Percentiles rank a stretch among this genome's conserved stretches.
phyloP scores from a whole-genome alignment of 1,140 invertebrate genomes.

The Melanaphis sacchari region DNA sequence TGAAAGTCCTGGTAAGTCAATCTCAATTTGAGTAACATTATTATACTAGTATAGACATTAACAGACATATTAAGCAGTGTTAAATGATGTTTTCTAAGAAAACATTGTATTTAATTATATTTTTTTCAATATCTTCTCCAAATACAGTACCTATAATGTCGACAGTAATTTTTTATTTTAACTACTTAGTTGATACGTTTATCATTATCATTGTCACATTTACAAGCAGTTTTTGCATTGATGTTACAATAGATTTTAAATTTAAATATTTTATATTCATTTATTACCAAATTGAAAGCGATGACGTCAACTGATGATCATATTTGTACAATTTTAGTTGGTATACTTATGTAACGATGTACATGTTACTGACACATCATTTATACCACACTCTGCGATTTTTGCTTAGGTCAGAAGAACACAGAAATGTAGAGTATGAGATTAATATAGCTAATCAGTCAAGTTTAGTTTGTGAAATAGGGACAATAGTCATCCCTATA shows the following conservation, averaged over 20 bases:
- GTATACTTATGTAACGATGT: too few species aligned
- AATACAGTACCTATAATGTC: not conserved
- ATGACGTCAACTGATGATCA: not conserved
- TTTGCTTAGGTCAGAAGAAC: too few species aligned
- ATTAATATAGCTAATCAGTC: too few species aligned
- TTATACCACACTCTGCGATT: too few species aligned
- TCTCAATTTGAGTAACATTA: not conserved
- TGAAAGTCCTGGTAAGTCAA: constrained; percentile 75
- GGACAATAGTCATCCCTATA: too few species aligned
- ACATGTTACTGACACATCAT: too few species aligned
- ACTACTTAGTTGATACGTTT: not conserved
- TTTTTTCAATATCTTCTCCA: not conserved
- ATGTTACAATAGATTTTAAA: not conserved
- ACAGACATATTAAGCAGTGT: not conserved
- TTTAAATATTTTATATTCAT: not conserved
- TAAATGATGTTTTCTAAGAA: not conserved
- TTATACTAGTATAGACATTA: not conserved
- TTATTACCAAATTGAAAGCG: not conserved
- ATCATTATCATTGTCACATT: not conserved
- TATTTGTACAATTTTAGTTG: not conserved
- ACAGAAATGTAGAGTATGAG: too few species aligned
- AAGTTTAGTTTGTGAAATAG: too few species aligned
- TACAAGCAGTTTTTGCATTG: not conserved
- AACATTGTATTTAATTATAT: not conserved
- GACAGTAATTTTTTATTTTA: not conserved